Base-by-base conservation (phyloP, 2,113 vertebrate species). In the Carassius carassius region DNA sequence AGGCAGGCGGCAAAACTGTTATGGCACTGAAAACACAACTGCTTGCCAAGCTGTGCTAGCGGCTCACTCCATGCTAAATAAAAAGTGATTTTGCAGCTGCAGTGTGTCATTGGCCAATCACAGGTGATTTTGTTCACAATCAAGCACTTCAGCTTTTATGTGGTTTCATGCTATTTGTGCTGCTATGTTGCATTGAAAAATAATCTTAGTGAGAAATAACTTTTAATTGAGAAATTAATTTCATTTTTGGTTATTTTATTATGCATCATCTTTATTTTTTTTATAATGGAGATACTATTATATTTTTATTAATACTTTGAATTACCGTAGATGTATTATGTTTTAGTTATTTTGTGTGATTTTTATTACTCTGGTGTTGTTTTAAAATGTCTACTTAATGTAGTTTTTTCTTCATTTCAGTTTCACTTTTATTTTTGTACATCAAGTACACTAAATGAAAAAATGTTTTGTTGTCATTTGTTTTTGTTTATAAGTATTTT, bases 21-120 rank as follows among this genome's bases (percentile, higher is more conserved):
- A 41, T 73, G 70, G 70, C 21, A 44, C 37, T 23, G 37, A 73
- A 23, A 23, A 73, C 70, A 47, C 35, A 72, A 73, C 37, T 0
- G 41, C 70, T 47, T 73, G 70, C 70, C 70, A 47, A 47, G 41
- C 41, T 73, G 12, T 44, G 37, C 70, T 44, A 23, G 70, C n/a
- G n/a, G 70, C 41, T 47, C 41, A 47, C 41, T 47, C 12, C 70
- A 47, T 47, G 70, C 41, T 8, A 74, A 47, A 74, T 74, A 74
- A 74, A 74, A 74, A 74, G 13, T 49, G 12, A 74, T 74, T 49
- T 49, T 49, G 72, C 41, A 74, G 72, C 72, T 74, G 72, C 72
- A 9, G 72, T 49, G n/a, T 74, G 72, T 74, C 72, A 74, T 25
- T 49, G n/a, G 23, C 41, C 72, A 74, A 74, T 49, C 72, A 74